Evolutionary conservation across 2,113 vertebrate species (phyloP), one percentile per base, ranked within the genome.

Genomic region (Catharus minimus): DNA sequence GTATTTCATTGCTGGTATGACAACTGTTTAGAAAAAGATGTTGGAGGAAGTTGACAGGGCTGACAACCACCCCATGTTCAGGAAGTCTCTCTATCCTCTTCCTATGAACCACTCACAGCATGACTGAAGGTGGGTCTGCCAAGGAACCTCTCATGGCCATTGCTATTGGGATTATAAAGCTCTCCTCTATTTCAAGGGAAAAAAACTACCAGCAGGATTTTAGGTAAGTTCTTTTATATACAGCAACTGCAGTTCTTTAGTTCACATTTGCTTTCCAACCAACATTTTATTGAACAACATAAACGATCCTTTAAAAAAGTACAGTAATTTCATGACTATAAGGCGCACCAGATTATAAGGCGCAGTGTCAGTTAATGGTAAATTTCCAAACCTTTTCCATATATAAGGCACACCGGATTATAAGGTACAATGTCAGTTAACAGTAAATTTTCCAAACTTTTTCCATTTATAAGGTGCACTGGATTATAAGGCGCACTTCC

Each of bases 81-180:
- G 41, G 56, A 76, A 78, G 38, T 16, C 24, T 58, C 32, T 68
- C 27, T 58, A 2, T 58, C 24, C n/a, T 30, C 75, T 53, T 41
- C 33, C 4, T 28, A 8, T 8, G 26, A 62, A n/a, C 22, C 14
- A 36, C 11, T 26, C 14, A 10, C 38, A 9, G 12, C 4, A 2
- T 17, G 33, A 49, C 33, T 69, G 61, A 58, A 60, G 16, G 36
- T 0, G 0, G 74, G n/a, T n/a, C 49, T 56, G 21, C 27, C 33
- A 61, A 90, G 22, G 17, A 89, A 20, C 7, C 22, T 46, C n/a
- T 62, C n/a, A 41, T 4, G 2, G 18, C 11, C 84, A 26, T 24
- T 73, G 36, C 39, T 79, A 15, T 8, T 50, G 9, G 6, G 8
- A 43, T 50, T 56, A 84, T 36, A 66, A 94, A 83, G 15, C 11